phyloP scores from a whole-genome alignment of 23 tunicate species.

The Styela plicata region DNA sequence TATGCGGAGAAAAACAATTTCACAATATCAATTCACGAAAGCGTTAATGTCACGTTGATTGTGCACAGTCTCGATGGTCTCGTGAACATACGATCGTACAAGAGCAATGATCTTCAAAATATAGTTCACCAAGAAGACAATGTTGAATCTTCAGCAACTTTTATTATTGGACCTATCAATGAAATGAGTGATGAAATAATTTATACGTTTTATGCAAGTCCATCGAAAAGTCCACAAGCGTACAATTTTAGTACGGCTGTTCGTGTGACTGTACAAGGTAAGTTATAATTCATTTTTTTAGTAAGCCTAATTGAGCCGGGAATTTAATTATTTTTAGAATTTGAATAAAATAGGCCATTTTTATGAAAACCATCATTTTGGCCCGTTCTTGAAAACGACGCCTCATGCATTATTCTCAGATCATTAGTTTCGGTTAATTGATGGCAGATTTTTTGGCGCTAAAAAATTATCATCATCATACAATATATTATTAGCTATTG shows the following conservation, averaged over 20 bases:
- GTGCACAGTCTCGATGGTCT: neutral
- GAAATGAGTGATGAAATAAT: neutral
- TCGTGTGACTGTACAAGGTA: neutral
- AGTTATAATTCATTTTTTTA: neutral
- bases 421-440: neutral
- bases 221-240: neutral
- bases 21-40: neutral
- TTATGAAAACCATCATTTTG: neutral
- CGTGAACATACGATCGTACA: neutral
- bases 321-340: neutral
- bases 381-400: neutral
- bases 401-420: neutral
- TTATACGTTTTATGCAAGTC: neutral
- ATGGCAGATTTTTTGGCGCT: too few species aligned
- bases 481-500: too few species aligned
- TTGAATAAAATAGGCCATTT: neutral
- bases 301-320: too few species aligned
- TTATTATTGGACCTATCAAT: neutral
- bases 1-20: neutral
- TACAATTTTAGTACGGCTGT: neutral
- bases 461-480: too few species aligned
- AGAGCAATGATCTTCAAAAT: neutral
- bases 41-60: neutral
- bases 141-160: neutral
- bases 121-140: neutral